Conservation (phyloP, 2,888 invertebrate species). For the Dyspetes luteomarginatus region DNA sequence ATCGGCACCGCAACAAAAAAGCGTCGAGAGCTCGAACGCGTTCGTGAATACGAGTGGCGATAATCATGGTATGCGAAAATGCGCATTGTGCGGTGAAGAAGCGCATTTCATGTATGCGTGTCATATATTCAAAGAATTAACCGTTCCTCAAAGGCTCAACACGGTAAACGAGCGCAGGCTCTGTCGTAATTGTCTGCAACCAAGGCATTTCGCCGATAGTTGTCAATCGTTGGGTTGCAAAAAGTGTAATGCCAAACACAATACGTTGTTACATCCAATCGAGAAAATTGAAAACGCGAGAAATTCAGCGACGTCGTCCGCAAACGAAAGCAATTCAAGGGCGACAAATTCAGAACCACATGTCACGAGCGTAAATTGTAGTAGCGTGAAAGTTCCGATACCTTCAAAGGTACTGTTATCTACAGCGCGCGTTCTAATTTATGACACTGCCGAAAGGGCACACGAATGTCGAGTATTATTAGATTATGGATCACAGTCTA, state of each 20-base stretch:
- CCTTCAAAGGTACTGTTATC: constrained; percentile 21
- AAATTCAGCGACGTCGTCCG: neutral
- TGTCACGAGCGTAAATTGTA: neutral
- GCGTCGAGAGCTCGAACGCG: neutral
- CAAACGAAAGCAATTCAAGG: neutral
- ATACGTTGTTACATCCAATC: constrained; percentile 28
- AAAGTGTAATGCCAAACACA: constrained; percentile 5
- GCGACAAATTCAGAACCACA: neutral
- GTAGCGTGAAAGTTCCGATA: neutral
- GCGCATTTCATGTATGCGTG: constrained; percentile 30
- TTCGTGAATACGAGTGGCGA: constrained; percentile 7
- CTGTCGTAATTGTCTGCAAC: constrained; percentile 44
- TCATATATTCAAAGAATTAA: constrained; percentile 22
- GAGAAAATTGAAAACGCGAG: no score
- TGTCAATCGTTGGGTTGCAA: constrained; percentile 10
- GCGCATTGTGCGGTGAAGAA: constrained; percentile 19
- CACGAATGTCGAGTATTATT: constrained; percentile 42
- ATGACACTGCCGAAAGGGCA: neutral
- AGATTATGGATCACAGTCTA: constrained; percentile 30
- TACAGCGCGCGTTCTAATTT: constrained; percentile 24
- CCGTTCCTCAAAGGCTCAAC: constrained; percentile 20
- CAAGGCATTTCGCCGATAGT: neutral
- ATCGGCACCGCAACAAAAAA: neutral
- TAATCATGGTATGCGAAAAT: neutral
- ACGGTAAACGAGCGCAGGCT: constrained; percentile 33